Base-by-base conservation (phyloP, 1,140 invertebrate species). In the Bombus sibiricus region DNA sequence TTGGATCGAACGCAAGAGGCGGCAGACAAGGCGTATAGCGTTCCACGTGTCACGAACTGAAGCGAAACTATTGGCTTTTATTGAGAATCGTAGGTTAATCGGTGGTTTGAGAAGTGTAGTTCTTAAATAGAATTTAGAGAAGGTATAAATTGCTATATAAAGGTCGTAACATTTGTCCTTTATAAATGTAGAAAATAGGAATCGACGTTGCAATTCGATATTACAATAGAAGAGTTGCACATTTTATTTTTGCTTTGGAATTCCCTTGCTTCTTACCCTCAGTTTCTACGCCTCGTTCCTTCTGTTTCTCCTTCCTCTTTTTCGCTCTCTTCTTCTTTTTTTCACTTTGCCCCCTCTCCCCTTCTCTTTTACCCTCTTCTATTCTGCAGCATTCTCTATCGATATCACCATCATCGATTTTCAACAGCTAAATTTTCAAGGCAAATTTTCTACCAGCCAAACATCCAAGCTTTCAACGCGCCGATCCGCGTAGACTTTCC, bases 241-340 rank as follows among this genome's bases (percentile, higher is more conserved):
- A 2, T 22, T 18, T 22, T 18, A 8, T 53, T 53, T 22, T 22
- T 22, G 6, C 18, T 53, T 22, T 53, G 18, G 5, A 53, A 53
- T 53, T 22, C 18, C 47, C 47, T 53, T 53, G 47, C 5, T 6
- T 53, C 18, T 53, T 53, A 22, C 47, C 47, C 47, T 53, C 4
- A 0, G 1, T 2, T 22, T 22, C 22, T 18, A 22, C 47, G 47
- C 6, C 8, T 22, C 47, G 47, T 22, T 18, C 0, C 47, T 22
- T 53, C 47, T 0, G 47, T 53, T 22, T 53, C 47, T 53, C 18
- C 47, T 8, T 22, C 8, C 47, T 6, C 18, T 53, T 18, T 22
- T 53, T 22, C 47, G 18, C 47, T 22, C 18, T 22, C 47, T 53
- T 53, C 47, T 18, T 53, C 15, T 18, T 5, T 18, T 18, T 47